Evolutionary conservation across 2,113 vertebrate genomes (phyloP).

Genomic region (Columba livia): DNA sequence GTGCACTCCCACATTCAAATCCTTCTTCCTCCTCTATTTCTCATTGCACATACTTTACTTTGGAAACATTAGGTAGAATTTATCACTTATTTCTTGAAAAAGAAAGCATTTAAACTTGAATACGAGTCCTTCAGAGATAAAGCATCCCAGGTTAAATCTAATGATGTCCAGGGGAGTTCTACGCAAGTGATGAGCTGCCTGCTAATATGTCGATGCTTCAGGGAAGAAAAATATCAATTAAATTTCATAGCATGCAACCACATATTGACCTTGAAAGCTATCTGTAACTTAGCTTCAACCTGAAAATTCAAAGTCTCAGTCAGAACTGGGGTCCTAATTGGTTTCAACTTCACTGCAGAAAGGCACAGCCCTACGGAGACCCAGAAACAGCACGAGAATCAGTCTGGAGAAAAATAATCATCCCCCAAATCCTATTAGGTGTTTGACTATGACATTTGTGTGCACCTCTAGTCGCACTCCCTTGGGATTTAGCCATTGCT

Average conservation of each 20-base stretch:
- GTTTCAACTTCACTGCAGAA: slow-evolving; percentile 31
- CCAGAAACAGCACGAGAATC: neutral
- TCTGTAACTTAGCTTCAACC: slow-evolving; percentile 48
- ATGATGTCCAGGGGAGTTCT: slow-evolving; percentile 62
- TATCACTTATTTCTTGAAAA: slow-evolving; percentile 10
- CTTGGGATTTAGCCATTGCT: neutral
- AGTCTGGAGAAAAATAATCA: neutral
- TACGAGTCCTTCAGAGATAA: slow-evolving; percentile 49
- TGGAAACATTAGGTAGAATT: slow-evolving; percentile 2
- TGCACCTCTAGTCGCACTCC: neutral
- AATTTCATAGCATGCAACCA: slow-evolving; percentile 61
- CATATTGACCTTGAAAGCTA: slow-evolving; percentile 65
- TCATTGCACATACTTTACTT: neutral
- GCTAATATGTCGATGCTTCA: slow-evolving; percentile 42
- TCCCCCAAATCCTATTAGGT: slow-evolving; percentile 10
- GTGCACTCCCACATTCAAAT: neutral
- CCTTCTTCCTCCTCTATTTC: neutral
- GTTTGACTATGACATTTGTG: neutral
- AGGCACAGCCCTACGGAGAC: neutral
- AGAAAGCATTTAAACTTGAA: slow-evolving; percentile 2
- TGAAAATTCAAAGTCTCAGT: neutral
- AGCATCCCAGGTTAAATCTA: slow-evolving; percentile 63
- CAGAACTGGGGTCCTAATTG: slow-evolving; percentile 52
- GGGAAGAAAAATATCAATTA: slow-evolving; percentile 71
- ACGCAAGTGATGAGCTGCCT: slow-evolving; percentile 45